phyloP scores from a whole-genome alignment of 2,113 vertebrate genomes.

The Fregetta grallaria region DNA sequence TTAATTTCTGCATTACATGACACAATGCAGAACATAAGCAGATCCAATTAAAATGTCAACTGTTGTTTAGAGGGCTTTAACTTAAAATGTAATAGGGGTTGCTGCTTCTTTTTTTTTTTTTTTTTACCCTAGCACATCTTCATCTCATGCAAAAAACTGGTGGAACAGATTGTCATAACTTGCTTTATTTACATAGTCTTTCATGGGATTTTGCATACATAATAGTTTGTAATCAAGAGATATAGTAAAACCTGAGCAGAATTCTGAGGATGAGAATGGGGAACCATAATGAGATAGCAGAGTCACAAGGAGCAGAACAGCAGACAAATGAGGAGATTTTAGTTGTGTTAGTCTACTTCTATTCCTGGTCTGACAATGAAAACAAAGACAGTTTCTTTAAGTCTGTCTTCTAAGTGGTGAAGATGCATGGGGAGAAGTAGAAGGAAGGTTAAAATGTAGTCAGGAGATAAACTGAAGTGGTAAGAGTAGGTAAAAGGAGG shows the following conservation, averaged over 20 bases:
- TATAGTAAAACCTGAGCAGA: background rate
- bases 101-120: background rate
- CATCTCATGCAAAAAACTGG: background rate
- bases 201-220: background rate
- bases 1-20: background rate
- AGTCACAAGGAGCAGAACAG: background rate
- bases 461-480: background rate
- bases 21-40: background rate
- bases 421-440: rapidly evolving
- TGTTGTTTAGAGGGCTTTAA: background rate
- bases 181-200: background rate
- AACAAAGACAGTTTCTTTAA: background rate
- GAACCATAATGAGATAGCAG: background rate
- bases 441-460: rapidly evolving
- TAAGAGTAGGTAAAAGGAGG: background rate
- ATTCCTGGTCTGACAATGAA: background rate
- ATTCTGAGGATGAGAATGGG: background rate
- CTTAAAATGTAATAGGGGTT: background rate
- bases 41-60: background rate
- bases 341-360: background rate
- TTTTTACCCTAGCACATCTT: background rate
- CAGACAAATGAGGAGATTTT: background rate
- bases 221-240: background rate
- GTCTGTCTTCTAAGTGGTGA: background rate
- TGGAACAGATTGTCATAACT: background rate